Conservation (phyloP, 2,797 vertebrate species). For the Urocyon cinereoargenteus region DNA sequence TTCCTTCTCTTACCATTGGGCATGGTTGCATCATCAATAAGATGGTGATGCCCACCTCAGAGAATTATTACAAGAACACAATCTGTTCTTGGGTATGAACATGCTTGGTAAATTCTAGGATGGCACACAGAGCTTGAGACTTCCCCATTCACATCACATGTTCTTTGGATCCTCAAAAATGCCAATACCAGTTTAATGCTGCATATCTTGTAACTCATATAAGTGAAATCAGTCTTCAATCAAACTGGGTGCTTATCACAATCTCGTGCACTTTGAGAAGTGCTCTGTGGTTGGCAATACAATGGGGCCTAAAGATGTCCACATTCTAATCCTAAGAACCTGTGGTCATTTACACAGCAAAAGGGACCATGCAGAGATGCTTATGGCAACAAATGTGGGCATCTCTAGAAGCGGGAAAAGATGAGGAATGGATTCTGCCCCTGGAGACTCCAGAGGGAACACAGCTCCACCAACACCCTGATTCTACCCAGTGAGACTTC, state of each 20-base stretch:
- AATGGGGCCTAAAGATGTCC: not conserved
- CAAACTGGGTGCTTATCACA: accelerated
- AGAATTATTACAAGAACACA: too few relatives aligned
- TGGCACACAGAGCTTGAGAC: not conserved
- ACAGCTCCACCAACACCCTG: too few relatives aligned
- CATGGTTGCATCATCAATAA: too few relatives aligned
- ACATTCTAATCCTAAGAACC: not conserved
- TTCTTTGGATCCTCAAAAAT: not conserved
- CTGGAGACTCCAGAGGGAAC: accelerated
- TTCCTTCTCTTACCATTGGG: not conserved
- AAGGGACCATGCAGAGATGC: not conserved
- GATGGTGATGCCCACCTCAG: too few relatives aligned
- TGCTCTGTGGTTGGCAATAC: too few relatives aligned
- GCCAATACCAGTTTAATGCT: not conserved
- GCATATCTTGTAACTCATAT: not conserved
- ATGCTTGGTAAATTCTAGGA: not conserved
- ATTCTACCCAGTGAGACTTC: not conserved
- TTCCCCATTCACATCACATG: not conserved
- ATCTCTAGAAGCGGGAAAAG: not conserved
- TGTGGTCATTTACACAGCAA: not conserved
- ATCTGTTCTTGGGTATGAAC: accelerated
- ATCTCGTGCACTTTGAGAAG: not conserved
- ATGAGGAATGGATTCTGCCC: accelerated
- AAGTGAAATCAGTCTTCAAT: not conserved
- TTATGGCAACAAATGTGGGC: too few relatives aligned